phyloP scores from a whole-genome alignment of 2,888 invertebrate species.

The Thecocarcelia acutangulata region DNA sequence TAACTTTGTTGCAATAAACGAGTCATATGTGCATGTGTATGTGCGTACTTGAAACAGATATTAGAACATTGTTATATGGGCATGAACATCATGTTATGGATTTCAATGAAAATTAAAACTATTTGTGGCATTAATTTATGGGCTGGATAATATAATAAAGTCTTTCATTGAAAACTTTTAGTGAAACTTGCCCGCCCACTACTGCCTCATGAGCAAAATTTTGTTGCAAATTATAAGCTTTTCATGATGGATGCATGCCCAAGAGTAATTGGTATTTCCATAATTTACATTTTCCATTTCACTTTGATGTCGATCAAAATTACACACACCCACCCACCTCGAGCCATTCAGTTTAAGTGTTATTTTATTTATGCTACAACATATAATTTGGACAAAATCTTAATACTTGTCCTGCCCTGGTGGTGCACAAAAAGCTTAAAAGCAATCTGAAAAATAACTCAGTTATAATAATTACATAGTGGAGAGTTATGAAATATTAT shows the following conservation, averaged over 20 bases:
- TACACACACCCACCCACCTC: conserved; percentile 9
- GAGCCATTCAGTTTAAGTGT: conserved; percentile 18
- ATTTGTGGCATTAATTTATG: too few species aligned
- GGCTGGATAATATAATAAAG: not conserved
- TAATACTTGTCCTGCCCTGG: not conserved
- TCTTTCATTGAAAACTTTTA: not conserved
- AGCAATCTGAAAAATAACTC: conserved; percentile 3
- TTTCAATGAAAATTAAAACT: too few species aligned
- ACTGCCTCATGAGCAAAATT: not conserved
- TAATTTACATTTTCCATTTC: conserved; percentile 46
- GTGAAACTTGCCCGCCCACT: not conserved
- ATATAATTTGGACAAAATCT: conserved; percentile 36
- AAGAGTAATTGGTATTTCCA: conserved; percentile 43
- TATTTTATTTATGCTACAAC: conserved; percentile 26
- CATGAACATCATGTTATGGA: too few species aligned
- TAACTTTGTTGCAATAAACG: too few species aligned
- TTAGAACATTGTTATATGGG: too few species aligned
- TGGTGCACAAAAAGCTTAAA: not conserved
- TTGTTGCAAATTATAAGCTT: conserved; percentile 31
- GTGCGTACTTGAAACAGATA: too few species aligned
- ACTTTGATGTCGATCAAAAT: conserved; percentile 39
- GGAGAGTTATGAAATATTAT: too few species aligned
- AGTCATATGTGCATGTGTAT: too few species aligned
- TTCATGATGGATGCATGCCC: conserved; percentile 35
- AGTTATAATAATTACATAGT: too few species aligned